Base-by-base conservation (phyloP, 1,140 invertebrate species). In the Eupeodes corollae region DNA sequence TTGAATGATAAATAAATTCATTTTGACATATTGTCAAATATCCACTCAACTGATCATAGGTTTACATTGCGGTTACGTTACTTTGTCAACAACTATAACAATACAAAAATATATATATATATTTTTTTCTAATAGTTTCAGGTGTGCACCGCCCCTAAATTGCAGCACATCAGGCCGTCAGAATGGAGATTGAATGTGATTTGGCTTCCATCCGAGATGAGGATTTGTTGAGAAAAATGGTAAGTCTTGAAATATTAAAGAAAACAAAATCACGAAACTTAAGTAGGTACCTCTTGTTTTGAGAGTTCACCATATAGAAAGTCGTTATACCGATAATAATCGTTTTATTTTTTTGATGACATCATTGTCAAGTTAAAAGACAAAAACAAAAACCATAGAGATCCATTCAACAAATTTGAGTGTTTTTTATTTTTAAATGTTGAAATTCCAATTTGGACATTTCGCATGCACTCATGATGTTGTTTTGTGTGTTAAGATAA, bases 211-310 rank as follows among this genome's bases (percentile, higher is more conserved):
- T 84, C 47, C 73, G 78, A 54, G 82, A 82, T 73, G 83, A 84
- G 67, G 82, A 84, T 59, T 61, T 82, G 51, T 69, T 85, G 45
- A 73, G 80, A 3, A 75, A 78, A 66, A 83, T 85, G 82, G 82
- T 83, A 67, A 76, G 73, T 63, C n/a, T 35, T 13, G 21, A 16
- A 41, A 47, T 14, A 30, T 16, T 15, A 3, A 26, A 16, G 14
- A 30, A 44, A 32, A 19, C 34, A 51, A 42, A 49, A 42, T 48
- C 21, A 52, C 46, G 12, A 39, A 48, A 40, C 50, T 46, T 33
- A 35, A 19, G n/a, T n/a, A n/a, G n/a, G n/a, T 11, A 50, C n/a
- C 19, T 18, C 26, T 33, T 26, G 10, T 39, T 21, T 35, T 30
- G 16, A 42, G 31, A 42, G 31, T 26, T 33, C 3, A 32, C 31